Evolutionary conservation across 2,797 vertebrate genomes (phyloP).

Genomic region (Parauchenoglanis punctatus): DNA sequence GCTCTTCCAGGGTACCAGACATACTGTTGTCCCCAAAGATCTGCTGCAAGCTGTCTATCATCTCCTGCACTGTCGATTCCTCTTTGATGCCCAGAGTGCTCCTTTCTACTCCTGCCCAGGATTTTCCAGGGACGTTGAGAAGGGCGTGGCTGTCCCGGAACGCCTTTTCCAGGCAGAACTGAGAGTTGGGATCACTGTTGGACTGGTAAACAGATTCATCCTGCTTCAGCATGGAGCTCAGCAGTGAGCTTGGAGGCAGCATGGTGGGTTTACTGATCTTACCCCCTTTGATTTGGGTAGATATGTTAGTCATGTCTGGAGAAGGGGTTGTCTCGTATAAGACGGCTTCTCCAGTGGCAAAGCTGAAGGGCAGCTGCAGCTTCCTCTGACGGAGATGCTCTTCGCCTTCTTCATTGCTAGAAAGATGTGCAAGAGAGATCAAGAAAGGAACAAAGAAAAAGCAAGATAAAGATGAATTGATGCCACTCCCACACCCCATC

Average conservation of each 20-base stretch:
- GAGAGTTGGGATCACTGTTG: constrained; percentile 40
- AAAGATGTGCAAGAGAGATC: constrained; percentile 25
- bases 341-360: constrained; percentile 72
- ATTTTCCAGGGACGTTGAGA: constrained; percentile 66
- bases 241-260: constrained; percentile 72
- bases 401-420: constrained; percentile 79
- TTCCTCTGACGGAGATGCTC: constrained; percentile 74
- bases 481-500: background rate
- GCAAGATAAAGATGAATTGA: background rate
- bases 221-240: constrained; percentile 79
- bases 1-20: constrained; percentile 50
- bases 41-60: constrained; percentile 42
- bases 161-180: constrained; percentile 61
- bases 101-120: constrained; percentile 39
- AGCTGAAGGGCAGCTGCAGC: constrained; percentile 75
- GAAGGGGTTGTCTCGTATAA: constrained; percentile 68
- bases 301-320: constrained; percentile 54
- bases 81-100: constrained; percentile 46
- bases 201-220: constrained; percentile 77
- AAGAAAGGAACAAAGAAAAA: background rate
- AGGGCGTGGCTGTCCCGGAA: constrained; percentile 72
- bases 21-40: constrained; percentile 63
- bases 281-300: constrained; percentile 54
- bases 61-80: constrained; percentile 67
- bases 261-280: constrained; percentile 66